A percentile compares a stretch with the other conserved stretches of the same genome.
These are phyloP conservation scores for Micropoecilia bifurca DNA, from an alignment of 2,797 vertebrate species.

Conservation along the genomic window DNA sequence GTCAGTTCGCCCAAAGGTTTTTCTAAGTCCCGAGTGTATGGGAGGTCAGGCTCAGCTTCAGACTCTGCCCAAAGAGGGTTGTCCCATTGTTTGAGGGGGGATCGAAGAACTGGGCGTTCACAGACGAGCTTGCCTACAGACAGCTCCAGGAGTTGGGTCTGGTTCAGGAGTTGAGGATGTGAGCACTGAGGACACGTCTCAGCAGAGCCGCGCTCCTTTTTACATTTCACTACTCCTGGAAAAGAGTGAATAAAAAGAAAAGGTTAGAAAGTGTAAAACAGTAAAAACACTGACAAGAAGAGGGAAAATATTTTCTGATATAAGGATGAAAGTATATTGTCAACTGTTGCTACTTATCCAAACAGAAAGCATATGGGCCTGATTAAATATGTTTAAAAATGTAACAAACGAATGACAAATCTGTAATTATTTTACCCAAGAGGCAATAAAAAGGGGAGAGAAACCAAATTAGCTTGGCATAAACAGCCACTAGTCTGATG, in stretches of 20 bases:
- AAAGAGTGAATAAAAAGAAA: conserved; percentile 6
- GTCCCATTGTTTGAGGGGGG: conserved; percentile 79
- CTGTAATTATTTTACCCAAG: background rate
- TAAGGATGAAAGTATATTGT: conserved; percentile 32
- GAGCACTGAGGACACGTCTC: conserved; percentile 78
- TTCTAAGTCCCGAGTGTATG: conserved; percentile 80
- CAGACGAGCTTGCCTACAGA: conserved; percentile 73
- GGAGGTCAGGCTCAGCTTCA: conserved; percentile 80
- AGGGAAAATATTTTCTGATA: background rate
- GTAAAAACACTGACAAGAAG: background rate
- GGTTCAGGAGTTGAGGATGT: conserved; percentile 78
- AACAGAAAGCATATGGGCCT: conserved; percentile 33
- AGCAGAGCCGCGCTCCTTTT: conserved; percentile 78
- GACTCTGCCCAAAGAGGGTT: conserved; percentile 75
- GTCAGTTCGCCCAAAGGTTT: conserved; percentile 78
- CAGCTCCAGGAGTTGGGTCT: conserved; percentile 70
- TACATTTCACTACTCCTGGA: conserved; percentile 84
- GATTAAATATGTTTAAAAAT: conserved; percentile 10
- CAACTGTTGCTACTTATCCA: conserved; percentile 9
- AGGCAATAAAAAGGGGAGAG: background rate
- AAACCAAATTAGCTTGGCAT: background rate
- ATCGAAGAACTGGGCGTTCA: conserved; percentile 73
- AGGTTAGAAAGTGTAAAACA: background rate
- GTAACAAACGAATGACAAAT: conserved; percentile 8
- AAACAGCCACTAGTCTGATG: background rate